Percentiles rank a stretch among this genome's conserved stretches.
phyloP scores from a whole-genome alignment of 92 coral and sea anemone genomes.

The Paramuricea clavata region DNA sequence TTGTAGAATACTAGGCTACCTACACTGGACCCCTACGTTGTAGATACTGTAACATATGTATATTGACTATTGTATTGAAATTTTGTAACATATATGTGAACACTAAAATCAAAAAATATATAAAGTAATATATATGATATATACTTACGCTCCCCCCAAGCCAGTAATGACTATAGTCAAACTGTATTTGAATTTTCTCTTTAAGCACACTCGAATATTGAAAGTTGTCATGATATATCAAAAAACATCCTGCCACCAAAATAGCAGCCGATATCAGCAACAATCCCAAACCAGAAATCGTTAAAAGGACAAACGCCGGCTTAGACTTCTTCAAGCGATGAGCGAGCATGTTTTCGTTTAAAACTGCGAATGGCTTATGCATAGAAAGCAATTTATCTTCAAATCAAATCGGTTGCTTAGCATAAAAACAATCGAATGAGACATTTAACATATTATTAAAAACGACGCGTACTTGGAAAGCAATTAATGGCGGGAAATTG shows the following conservation, averaged over 20 bases:
- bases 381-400: background rate
- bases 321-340: slow-evolving; percentile 38
- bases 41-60: background rate
- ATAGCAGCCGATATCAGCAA: background rate
- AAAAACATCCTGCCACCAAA: slow-evolving; percentile 14
- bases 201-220: slow-evolving; percentile 26
- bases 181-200: slow-evolving; percentile 20
- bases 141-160: slow-evolving; percentile 31
- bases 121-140: background rate
- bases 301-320: slow-evolving; percentile 18
- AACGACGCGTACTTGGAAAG: slow-evolving; percentile 16
- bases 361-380: background rate
- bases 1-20: background rate
- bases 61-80: no score
- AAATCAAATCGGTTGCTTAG: slow-evolving; percentile 39
- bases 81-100: no score
- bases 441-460: slow-evolving; percentile 24
- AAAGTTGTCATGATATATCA: slow-evolving; percentile 13
- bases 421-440: slow-evolving; percentile 22
- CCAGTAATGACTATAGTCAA: slow-evolving; percentile 45
- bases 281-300: background rate
- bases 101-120: no score
- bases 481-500: slow-evolving; percentile 32
- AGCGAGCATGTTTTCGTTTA: slow-evolving; percentile 4
- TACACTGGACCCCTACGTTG: background rate